phyloP scores from a whole-genome alignment of 92 coral and sea anemone genomes.

The Umimayanthus kanabou region DNA sequence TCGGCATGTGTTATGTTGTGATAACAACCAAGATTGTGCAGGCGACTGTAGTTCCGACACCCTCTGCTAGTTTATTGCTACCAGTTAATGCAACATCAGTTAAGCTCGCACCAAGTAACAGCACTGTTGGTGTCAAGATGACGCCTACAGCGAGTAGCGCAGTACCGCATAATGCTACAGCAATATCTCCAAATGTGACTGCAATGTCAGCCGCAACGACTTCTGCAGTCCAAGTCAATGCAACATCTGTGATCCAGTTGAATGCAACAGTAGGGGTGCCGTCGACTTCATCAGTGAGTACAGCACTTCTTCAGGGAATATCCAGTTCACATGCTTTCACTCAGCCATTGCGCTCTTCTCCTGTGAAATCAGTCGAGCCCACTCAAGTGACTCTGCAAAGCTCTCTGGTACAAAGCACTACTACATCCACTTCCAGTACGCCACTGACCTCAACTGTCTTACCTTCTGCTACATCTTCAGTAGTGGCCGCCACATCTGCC shows the following conservation, averaged over 20 bases:
- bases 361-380: slow-evolving; percentile 5
- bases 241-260: background rate
- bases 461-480: slow-evolving; percentile 23
- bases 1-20: slow-evolving; percentile 81
- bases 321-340: background rate
- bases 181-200: background rate
- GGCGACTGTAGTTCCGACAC: slow-evolving; percentile 48
- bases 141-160: background rate
- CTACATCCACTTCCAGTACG: background rate
- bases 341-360: slow-evolving; percentile 12
- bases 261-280: background rate
- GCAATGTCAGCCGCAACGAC: background rate
- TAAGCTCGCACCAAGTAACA: background rate
- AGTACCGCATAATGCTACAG: background rate
- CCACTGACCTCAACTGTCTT: slow-evolving; percentile 34
- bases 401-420: slow-evolving; percentile 13
- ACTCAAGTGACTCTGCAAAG: slow-evolving; percentile 5
- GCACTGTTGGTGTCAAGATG: background rate
- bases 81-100: slow-evolving; percentile 1
- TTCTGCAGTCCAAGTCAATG: background rate
- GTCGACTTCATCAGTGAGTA: background rate
- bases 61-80: slow-evolving; percentile 15
- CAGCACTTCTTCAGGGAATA: background rate
- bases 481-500: slow-evolving; percentile 8
- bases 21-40: slow-evolving; percentile 74